A percentile compares a stretch with the other conserved stretches of the same genome.
Evolutionary conservation across 1,140 invertebrate species (phyloP).

Genomic region (Cheumatopsyche charites): DNA sequence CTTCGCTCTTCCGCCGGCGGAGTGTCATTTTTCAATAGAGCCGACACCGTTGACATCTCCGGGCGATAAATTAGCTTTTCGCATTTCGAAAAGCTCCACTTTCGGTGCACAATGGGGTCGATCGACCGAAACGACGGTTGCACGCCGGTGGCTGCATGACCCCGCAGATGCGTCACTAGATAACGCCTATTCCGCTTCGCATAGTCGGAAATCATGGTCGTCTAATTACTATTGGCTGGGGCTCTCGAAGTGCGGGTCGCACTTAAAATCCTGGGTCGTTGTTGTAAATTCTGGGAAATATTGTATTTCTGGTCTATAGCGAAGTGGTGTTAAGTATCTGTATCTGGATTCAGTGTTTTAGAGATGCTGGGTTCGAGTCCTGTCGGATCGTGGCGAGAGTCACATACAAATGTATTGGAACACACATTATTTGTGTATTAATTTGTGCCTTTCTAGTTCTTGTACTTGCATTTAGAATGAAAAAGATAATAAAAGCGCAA

Average conservation of each 20-base stretch:
- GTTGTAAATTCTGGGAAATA: neutral
- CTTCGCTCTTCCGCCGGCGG: too few relatives aligned
- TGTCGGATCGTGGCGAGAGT: neutral
- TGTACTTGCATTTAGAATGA: too few relatives aligned
- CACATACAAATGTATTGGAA: too few relatives aligned
- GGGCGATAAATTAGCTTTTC: too few relatives aligned
- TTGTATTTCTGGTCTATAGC: neutral
- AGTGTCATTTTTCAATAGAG: too few relatives aligned
- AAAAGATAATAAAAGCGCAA: too few relatives aligned
- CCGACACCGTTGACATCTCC: too few relatives aligned
- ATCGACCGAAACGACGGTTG: slow-evolving; percentile 3
- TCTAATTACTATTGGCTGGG: neutral
- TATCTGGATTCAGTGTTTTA: neutral
- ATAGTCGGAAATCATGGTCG: neutral
- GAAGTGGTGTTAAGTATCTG: neutral
- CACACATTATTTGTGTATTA: too few relatives aligned
- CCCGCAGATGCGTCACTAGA: neutral
- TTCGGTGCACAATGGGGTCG: slow-evolving; percentile 2
- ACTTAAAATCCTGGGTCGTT: neutral
- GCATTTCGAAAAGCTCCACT: too few relatives aligned
- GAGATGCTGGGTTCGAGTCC: neutral
- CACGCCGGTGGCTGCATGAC: slow-evolving; percentile 3
- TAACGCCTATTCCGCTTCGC: neutral
- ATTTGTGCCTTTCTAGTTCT: too few relatives aligned
- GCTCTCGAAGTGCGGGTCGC: neutral